phyloP scores from a whole-genome alignment of 2,113 vertebrate species.

The Entomyzon cyanotis region DNA sequence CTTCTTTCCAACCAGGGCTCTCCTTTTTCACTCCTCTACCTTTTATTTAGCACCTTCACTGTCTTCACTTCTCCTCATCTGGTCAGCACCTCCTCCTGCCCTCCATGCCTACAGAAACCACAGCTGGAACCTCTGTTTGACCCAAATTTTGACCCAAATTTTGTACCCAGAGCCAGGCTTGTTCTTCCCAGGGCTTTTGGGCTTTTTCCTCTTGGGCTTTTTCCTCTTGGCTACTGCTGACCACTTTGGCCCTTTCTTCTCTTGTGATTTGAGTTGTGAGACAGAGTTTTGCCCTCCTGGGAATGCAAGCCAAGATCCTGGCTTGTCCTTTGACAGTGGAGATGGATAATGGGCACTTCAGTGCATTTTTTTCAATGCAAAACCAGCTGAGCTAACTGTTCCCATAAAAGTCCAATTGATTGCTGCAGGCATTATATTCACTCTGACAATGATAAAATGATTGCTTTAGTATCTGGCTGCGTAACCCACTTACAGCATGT shows the following conservation, averaged over 20 bases:
- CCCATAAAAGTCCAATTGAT: conserved; percentile 54
- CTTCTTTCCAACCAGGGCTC: neutral
- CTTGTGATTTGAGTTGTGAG: neutral
- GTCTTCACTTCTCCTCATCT: neutral
- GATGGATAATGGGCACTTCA: conserved; percentile 30
- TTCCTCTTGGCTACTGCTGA: neutral
- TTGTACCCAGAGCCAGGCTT: neutral
- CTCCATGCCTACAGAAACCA: neutral
- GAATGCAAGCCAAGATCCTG: neutral
- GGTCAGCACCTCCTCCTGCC: neutral
- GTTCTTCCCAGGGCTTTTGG: neutral
- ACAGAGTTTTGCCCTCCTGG: neutral
- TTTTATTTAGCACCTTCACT: neutral
- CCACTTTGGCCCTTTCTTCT: neutral
- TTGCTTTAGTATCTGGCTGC: conserved; percentile 57
- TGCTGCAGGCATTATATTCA: conserved; percentile 55
- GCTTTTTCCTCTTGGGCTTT: neutral
- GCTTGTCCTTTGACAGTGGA: conserved; percentile 7
- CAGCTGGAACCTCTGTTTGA: neutral
- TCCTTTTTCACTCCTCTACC: rapidly evolving
- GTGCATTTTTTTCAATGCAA: neutral
- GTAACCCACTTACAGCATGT: conserved; percentile 50
- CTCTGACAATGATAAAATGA: conserved; percentile 67
- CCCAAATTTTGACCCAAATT: neutral
- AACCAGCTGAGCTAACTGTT: conserved; percentile 55